These are phyloP conservation scores for Neoniphon sammara DNA, from an alignment of 2,797 vertebrate genomes.

Conservation along the genomic window DNA sequence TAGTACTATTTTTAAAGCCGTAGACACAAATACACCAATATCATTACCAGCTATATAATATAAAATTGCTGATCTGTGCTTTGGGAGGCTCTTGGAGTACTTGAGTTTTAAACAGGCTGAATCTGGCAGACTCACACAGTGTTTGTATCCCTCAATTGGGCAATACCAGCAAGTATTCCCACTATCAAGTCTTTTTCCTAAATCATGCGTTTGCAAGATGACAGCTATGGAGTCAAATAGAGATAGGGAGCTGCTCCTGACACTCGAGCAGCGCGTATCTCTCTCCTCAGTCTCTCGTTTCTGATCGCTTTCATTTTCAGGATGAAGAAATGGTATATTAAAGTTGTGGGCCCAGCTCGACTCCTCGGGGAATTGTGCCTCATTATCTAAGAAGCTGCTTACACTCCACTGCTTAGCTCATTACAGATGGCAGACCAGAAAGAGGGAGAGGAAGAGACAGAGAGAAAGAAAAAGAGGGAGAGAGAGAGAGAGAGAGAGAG, in stretches of 20 bases:
- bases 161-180: slow-evolving; percentile 27
- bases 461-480: slow-evolving; percentile 10
- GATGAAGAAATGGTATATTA: slow-evolving; percentile 63
- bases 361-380: slow-evolving; percentile 70
- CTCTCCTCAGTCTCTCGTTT: slow-evolving; percentile 41
- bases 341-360: slow-evolving; percentile 69
- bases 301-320: slow-evolving; percentile 66
- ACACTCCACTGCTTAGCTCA: slow-evolving; percentile 78
- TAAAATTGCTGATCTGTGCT: slow-evolving; percentile 56
- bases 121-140: slow-evolving; percentile 9
- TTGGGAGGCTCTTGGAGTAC: slow-evolving; percentile 18
- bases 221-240: slow-evolving; percentile 20
- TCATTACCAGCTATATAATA: slow-evolving; percentile 46
- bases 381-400: slow-evolving; percentile 82
- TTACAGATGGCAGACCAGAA: slow-evolving; percentile 71
- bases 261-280: slow-evolving; percentile 8
- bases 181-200: slow-evolving; percentile 30
- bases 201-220: slow-evolving; percentile 16
- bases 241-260: slow-evolving; percentile 38
- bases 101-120: slow-evolving; percentile 43
- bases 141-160: slow-evolving; percentile 27
- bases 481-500: background rate
- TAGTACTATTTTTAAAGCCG: slow-evolving; percentile 46
- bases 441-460: slow-evolving; percentile 26
- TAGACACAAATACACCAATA: slow-evolving; percentile 48